These are phyloP conservation scores for Psix sp. DNA, from an alignment of 1,140 invertebrate species.

Conservation along the genomic window DNA sequence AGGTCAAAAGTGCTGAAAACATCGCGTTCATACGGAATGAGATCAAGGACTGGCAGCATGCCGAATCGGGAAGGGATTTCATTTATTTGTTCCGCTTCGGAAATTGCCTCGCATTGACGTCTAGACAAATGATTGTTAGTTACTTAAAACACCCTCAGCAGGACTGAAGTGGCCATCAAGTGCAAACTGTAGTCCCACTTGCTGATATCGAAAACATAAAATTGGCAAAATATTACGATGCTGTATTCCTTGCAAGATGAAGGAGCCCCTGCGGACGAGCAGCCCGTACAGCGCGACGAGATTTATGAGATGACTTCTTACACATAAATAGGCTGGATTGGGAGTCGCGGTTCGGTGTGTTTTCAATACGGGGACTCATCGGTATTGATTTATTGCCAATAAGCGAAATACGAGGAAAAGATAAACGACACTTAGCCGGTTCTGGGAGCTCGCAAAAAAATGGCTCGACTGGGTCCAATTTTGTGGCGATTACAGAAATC, in stretches of 20 bases:
- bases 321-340: constrained; percentile 36
- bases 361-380: constrained; percentile 47
- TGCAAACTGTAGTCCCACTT: too few relatives aligned
- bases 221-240: too few relatives aligned
- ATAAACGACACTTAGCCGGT: constrained; percentile 28
- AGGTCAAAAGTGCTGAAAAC: constrained; percentile 41
- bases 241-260: too few relatives aligned
- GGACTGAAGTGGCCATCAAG: too few relatives aligned
- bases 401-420: constrained; percentile 32
- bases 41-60: constrained; percentile 48
- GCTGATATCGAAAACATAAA: too few relatives aligned
- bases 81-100: constrained; percentile 47
- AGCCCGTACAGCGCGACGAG: constrained; percentile 7
- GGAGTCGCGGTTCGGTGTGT: constrained; percentile 20
- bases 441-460: constrained; percentile 8
- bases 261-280: constrained; percentile 18
- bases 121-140: too few relatives aligned
- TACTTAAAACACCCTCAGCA: constrained; percentile 13
- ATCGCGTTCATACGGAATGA: constrained; percentile 43
- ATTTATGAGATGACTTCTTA: constrained; percentile 34
- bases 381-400: constrained; percentile 44
- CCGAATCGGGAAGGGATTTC: constrained; percentile 43
- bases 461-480: constrained; percentile 62
- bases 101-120: constrained; percentile 53
- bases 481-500: constrained; percentile 74